phyloP scores from a whole-genome alignment of 2,888 invertebrate species.

The Sicus ferrugineus region DNA sequence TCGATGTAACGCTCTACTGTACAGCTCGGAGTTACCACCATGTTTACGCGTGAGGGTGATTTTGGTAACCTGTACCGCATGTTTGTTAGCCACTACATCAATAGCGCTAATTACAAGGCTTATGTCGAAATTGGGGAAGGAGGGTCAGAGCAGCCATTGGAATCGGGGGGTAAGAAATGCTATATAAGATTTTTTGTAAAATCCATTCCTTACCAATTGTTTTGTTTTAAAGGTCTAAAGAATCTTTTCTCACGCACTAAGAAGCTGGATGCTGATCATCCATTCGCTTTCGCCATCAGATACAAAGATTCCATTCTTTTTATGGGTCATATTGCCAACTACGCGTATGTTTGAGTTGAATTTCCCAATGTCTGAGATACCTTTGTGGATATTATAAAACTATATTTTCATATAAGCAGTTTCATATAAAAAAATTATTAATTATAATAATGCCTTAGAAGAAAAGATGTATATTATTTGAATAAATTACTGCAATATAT shows the following conservation, averaged over 20 bases:
- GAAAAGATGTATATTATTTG: too few relatives aligned
- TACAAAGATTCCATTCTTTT: slow-evolving; percentile 56
- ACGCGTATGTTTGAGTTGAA: slow-evolving; percentile 49
- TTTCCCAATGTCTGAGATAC: too few relatives aligned
- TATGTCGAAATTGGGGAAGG: slow-evolving; percentile 53
- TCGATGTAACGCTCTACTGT: background rate
- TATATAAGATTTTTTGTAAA: background rate
- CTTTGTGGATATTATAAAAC: too few relatives aligned
- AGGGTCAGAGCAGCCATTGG: slow-evolving; percentile 53
- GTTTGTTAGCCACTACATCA: slow-evolving; percentile 58
- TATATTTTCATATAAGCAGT: too few relatives aligned
- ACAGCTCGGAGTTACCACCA: slow-evolving; percentile 55
- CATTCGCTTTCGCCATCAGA: slow-evolving; percentile 56
- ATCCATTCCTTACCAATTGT: too few relatives aligned
- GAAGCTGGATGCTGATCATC: slow-evolving; percentile 57
- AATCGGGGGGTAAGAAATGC: slow-evolving; percentile 51
- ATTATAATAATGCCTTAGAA: too few relatives aligned
- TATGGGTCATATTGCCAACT: slow-evolving; percentile 57
- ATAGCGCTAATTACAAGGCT: slow-evolving; percentile 56
- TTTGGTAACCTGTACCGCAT: slow-evolving; percentile 59
- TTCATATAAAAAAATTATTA: too few relatives aligned
- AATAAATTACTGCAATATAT: too few relatives aligned
- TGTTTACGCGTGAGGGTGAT: slow-evolving; percentile 57
- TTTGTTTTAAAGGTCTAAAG: slow-evolving; percentile 49
- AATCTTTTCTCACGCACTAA: slow-evolving; percentile 55